Conservation (phyloP, 2,113 vertebrate species). For the Setophaga coronata region DNA sequence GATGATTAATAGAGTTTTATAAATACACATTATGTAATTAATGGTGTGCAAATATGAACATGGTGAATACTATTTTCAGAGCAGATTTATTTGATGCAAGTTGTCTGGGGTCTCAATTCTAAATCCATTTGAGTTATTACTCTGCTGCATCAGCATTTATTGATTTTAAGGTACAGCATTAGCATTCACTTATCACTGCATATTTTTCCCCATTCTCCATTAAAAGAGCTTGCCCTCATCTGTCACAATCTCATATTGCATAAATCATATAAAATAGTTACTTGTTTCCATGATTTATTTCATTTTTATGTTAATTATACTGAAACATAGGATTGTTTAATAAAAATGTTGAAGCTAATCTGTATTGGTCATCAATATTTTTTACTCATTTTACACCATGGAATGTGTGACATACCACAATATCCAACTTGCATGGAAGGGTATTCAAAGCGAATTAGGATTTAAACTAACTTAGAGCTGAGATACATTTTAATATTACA, state of each 20-base stretch:
- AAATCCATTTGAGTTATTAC: slow-evolving; percentile 21
- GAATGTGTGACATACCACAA: slow-evolving; percentile 4
- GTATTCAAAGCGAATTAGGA: slow-evolving; percentile 5
- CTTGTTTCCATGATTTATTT: slow-evolving; percentile 54
- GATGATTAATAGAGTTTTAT: slow-evolving; percentile 38
- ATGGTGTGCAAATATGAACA: slow-evolving; percentile 22
- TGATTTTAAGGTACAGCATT: slow-evolving; percentile 38
- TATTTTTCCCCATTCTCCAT: slow-evolving; percentile 44
- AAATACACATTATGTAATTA: slow-evolving; percentile 36
- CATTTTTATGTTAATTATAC: slow-evolving; percentile 45
- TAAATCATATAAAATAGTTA: slow-evolving; percentile 46
- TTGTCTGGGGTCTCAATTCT: slow-evolving; percentile 10
- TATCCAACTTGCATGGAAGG: not conserved
- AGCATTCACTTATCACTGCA: slow-evolving; percentile 50
- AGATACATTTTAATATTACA: slow-evolving; percentile 16
- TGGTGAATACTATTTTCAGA: not conserved
- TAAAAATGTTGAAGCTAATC: slow-evolving; percentile 49
- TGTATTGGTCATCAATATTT: slow-evolving; percentile 28
- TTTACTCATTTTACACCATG: not conserved
- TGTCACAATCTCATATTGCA: slow-evolving; percentile 17
- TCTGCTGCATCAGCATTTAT: slow-evolving; percentile 30
- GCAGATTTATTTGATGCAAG: slow-evolving; percentile 26
- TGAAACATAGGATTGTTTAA: slow-evolving; percentile 41
- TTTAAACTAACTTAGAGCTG: slow-evolving; percentile 6
- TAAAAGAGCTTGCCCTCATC: slow-evolving; percentile 26